Evolutionary conservation across 1,140 invertebrate species (phyloP).

Genomic region (Anthonomus grandis): DNA sequence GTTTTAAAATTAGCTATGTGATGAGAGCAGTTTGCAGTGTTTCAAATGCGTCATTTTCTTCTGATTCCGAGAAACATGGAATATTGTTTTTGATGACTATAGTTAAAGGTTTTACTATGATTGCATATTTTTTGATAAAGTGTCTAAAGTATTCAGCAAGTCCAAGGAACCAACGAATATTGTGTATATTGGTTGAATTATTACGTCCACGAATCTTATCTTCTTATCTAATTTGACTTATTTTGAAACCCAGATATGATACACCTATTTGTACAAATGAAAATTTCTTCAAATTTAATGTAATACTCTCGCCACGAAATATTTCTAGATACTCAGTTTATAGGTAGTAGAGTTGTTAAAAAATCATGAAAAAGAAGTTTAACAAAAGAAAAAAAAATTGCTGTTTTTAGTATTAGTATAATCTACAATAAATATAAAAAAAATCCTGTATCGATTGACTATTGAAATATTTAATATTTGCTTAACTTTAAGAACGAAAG

Average conservation of each 20-base stretch:
- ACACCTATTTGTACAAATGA: not conserved
- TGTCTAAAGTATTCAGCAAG: too few species aligned
- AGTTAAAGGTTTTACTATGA: slow-evolving; percentile 36
- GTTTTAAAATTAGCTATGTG: slow-evolving; percentile 22
- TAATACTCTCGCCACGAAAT: not conserved
- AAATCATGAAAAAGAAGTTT: too few species aligned
- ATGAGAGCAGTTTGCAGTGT: slow-evolving; percentile 19
- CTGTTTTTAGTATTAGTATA: too few species aligned
- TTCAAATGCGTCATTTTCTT: slow-evolving; percentile 27
- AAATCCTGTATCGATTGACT: too few species aligned
- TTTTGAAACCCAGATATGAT: not conserved
- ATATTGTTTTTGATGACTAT: slow-evolving; percentile 33
- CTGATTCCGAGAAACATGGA: slow-evolving; percentile 30
- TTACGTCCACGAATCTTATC: not conserved
- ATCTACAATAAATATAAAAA: too few species aligned
- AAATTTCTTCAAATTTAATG: not conserved
- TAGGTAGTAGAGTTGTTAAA: too few species aligned
- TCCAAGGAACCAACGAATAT: slow-evolving; percentile 45
- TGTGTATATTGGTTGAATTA: slow-evolving; percentile 1
- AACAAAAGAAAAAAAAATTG: too few species aligned
- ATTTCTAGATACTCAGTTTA: too few species aligned
- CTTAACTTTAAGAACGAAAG: too few species aligned
- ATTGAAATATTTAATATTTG: too few species aligned
- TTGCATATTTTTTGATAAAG: slow-evolving; percentile 42
- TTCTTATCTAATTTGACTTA: not conserved